Evolutionary conservation across 1,140 invertebrate species (phyloP), one percentile per base, ranked within the genome.

Genomic region (Musca vetustissima): DNA sequence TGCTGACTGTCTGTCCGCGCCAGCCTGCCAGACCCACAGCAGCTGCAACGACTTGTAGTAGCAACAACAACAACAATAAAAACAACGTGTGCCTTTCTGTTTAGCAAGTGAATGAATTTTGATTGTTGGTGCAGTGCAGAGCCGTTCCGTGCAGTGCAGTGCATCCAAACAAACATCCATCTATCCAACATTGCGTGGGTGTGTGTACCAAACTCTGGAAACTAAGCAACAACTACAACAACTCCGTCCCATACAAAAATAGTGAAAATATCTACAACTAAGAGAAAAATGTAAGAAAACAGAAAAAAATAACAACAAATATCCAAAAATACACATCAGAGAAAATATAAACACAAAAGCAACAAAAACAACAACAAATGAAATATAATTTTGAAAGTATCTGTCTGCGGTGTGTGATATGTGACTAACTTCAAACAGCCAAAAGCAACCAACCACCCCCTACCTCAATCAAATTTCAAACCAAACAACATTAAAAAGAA

Each of bases 51-150:
- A 8, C 28, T 28, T 43, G 36, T 9, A 43, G 8, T 28, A 57
- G 15, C 7, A 59, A 53, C 25, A 32, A 59, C 55, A 28, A 59
- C 11, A 32, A 59, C 13, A 32, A 24, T 24, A 7, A 57, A 57
- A 61, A 36, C n/a, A 61, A 36, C 0, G 17, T 22, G 28, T 61
- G 21, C 36, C 28, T 61, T 19, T 36, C 7, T 28, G 53, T 61
- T 61, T 61, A 61, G 57, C 57, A 61, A 61, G 57, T 61, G 57
- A 15, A n/a, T 28, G 22, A 28, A n/a, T 28, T n/a, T 57, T 36
- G 36, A 6, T 43, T 43, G 36, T 43, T 43, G 36, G 36, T 43
- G 36, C 13, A 43, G 36, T 43, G 36, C 36, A 43, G n/a, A n/a
- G n/a, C n/a, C n/a, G n/a, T n/a, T 28, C 28, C 28, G 8, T 28